Evolutionary conservation across 2,888 invertebrate species (phyloP).

Genomic region (Morpho achilles): DNA sequence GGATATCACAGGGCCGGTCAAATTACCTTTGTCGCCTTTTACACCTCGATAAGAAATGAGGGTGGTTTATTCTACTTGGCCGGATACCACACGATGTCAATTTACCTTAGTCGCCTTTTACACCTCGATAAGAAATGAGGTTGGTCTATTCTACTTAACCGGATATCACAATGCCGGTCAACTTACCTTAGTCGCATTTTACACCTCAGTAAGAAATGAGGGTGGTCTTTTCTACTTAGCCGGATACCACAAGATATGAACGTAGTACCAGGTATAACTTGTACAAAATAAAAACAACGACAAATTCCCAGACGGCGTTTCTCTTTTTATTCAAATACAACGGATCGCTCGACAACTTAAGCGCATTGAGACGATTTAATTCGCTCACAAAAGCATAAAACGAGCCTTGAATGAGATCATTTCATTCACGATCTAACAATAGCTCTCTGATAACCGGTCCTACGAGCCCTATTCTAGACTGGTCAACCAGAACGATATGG

Average conservation of each 20-base stretch:
- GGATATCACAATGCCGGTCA: too few species aligned
- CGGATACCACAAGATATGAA: background rate
- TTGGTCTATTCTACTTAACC: too few species aligned
- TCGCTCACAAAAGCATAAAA: conserved; percentile 20
- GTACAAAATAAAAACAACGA: background rate
- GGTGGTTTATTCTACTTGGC: too few species aligned
- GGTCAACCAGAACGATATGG: conserved; percentile 17
- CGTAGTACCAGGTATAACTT: background rate
- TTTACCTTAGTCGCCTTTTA: too few species aligned
- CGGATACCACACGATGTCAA: too few species aligned
- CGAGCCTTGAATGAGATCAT: conserved; percentile 19
- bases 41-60: too few species aligned
- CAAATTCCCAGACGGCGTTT: conserved; percentile 22
- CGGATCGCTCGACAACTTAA: conserved; percentile 16
- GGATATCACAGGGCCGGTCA: too few species aligned
- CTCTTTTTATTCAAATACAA: conserved; percentile 10
- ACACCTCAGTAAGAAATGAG: too few species aligned
- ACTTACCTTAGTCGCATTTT: too few species aligned
- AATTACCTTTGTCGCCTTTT: too few species aligned
- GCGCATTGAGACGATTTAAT: conserved; percentile 25
- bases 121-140: too few species aligned
- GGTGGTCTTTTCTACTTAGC: too few species aligned
- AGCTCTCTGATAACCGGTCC: conserved; percentile 11
- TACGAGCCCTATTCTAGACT: conserved; percentile 15
- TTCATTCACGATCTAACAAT: conserved; percentile 11